Evolutionary conservation across 2,797 vertebrate genomes (phyloP).

Genomic region (Aldrovandia affinis): DNA sequence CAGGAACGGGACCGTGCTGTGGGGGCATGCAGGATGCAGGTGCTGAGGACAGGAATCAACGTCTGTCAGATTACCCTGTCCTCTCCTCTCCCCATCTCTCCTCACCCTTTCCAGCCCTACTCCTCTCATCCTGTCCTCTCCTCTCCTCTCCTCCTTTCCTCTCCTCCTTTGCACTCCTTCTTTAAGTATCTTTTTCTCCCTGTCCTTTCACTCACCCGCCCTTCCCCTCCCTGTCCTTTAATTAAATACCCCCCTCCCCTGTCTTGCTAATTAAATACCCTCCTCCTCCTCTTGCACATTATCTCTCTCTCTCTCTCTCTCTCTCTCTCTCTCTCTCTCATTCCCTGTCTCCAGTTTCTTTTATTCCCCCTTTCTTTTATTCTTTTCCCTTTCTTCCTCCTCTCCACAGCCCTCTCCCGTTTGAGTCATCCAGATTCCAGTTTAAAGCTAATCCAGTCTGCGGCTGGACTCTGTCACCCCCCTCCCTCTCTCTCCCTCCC

Average conservation of each 20-base stretch:
- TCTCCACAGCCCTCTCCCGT: neutral
- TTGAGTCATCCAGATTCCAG: neutral
- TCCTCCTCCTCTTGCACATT: neutral
- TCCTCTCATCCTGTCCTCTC: neutral
- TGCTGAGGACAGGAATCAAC: too few species aligned
- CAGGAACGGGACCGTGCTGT: neutral
- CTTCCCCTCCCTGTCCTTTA: neutral
- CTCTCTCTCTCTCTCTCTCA: neutral
- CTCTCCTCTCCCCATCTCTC: neutral
- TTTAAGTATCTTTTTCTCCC: neutral
- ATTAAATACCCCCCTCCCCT: too few species aligned
- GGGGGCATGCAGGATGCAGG: neutral
- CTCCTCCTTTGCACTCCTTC: neutral
- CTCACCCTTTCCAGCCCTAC: neutral
- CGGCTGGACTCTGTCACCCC: neutral
- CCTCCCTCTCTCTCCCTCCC: too few species aligned
- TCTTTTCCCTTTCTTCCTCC: neutral
- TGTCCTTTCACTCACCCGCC: neutral
- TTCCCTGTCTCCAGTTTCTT: neutral
- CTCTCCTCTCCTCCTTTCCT: neutral
- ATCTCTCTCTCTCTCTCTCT: neutral
- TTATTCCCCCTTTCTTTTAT: neutral
- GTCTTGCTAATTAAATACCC: too few species aligned
- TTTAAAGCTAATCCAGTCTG: neutral
- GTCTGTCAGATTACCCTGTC: too few species aligned